Conservation (phyloP, 2,888 invertebrate species). For the Patella ulyssiponensis region DNA sequence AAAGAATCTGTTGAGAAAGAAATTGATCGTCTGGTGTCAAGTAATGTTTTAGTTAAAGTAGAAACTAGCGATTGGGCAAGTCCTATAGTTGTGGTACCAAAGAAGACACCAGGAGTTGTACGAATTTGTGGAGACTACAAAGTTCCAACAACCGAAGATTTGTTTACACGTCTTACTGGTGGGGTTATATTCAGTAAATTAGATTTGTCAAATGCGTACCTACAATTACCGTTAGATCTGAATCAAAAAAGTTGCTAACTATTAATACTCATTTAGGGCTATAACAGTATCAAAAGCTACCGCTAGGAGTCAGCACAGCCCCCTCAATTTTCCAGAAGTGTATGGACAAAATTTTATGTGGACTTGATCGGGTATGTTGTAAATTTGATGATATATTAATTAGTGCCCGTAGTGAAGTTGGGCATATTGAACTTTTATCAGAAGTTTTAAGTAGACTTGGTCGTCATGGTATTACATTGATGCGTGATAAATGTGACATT, state of each 20-base stretch:
- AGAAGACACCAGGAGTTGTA: constrained; percentile 3
- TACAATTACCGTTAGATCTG: neutral
- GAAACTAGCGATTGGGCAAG: neutral
- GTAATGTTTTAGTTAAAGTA: neutral
- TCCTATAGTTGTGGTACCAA: neutral
- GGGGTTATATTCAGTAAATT: constrained; percentile 3
- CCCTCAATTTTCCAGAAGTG: neutral
- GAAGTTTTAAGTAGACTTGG: constrained; percentile 6
- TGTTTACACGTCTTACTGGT: neutral
- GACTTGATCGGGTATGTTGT: neutral
- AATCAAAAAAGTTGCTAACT: neutral
- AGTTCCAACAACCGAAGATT: constrained; percentile 6
- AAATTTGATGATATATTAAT: neutral
- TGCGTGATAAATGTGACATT: constrained; percentile 1
- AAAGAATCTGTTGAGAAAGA: neutral
- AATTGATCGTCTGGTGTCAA: neutral
- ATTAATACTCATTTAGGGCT: neutral
- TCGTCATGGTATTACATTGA: neutral
- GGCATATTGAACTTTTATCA: neutral
- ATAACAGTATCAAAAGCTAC: neutral
- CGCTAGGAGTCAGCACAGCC: neutral
- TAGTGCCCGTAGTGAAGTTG: neutral
- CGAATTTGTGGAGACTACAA: constrained; percentile 8
- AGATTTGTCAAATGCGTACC: constrained; percentile 1
- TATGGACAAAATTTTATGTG: constrained; percentile 7